These are phyloP conservation scores for Amphipoea lucens DNA, from an alignment of 2,888 invertebrate species.

Conservation along the genomic window DNA sequence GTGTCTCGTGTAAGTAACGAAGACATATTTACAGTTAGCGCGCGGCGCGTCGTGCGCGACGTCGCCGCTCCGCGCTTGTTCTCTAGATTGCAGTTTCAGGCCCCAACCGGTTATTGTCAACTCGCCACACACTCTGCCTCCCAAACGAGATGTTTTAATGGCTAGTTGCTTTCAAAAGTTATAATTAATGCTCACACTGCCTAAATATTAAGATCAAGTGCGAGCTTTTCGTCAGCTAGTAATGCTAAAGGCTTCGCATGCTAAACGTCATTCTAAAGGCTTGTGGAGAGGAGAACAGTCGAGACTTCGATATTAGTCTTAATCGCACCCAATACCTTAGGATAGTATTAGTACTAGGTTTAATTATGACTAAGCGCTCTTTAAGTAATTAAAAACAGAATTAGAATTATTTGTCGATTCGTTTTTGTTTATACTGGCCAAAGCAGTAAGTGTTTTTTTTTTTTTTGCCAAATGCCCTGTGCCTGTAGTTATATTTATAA, in stretches of 20 bases:
- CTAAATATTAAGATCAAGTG: constrained; percentile 32
- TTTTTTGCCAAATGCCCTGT: neutral
- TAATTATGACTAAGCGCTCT: neutral
- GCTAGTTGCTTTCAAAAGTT: constrained; percentile 46
- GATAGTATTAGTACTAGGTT: neutral
- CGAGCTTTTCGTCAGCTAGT: constrained; percentile 12
- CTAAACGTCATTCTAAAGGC: neutral
- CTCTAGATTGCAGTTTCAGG: constrained; percentile 66
- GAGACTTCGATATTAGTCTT: constrained; percentile 1
- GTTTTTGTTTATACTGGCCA: neutral
- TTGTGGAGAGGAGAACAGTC: neutral
- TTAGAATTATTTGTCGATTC: neutral
- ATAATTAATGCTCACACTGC: constrained; percentile 26
- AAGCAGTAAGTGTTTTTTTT: neutral
- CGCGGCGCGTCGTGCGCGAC: constrained; percentile 22
- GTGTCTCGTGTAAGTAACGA: constrained; percentile 57
- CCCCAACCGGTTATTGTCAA: constrained; percentile 61
- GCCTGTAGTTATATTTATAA: neutral
- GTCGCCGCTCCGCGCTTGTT: constrained; percentile 52
- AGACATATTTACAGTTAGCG: constrained; percentile 63
- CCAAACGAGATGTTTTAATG: constrained; percentile 40
- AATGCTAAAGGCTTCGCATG: neutral
- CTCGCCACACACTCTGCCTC: constrained; percentile 21
- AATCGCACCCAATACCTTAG: neutral
- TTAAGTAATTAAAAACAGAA: neutral